phyloP scores from a whole-genome alignment of 2,888 invertebrate species.

The Lasioglossum malachurum region DNA sequence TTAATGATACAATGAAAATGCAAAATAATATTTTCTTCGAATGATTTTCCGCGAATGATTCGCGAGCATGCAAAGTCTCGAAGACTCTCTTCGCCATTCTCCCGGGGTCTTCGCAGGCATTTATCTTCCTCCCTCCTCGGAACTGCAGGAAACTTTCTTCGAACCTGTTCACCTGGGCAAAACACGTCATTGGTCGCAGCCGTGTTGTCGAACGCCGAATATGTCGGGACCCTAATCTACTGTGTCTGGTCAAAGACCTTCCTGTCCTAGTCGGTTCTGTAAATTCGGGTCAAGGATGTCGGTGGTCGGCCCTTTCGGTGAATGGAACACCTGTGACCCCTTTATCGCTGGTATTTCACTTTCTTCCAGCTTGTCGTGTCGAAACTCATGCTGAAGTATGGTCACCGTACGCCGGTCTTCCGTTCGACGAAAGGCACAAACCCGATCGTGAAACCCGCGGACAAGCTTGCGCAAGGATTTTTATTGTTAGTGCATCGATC shows the following conservation, averaged over 20 bases:
- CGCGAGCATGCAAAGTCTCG: constrained; percentile 27
- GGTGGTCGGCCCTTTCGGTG: constrained; percentile 31
- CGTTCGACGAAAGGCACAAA: neutral
- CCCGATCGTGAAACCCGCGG: neutral
- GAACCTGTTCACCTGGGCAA: constrained; percentile 60
- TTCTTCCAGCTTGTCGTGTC: constrained; percentile 9
- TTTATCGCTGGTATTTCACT: constrained; percentile 36
- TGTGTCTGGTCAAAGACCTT: constrained; percentile 47
- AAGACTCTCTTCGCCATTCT: constrained; percentile 63
- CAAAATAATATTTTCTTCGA: neutral
- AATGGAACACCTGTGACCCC: constrained; percentile 32
- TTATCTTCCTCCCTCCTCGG: constrained; percentile 54
- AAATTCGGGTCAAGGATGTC: constrained; percentile 47
- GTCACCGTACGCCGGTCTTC: neutral
- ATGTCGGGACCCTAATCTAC: constrained; percentile 10
- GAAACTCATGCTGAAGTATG: constrained; percentile 16
- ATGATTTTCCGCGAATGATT: neutral
- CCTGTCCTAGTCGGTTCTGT: neutral
- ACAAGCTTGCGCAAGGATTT: neutral
- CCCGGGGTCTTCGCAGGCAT: constrained; percentile 41
- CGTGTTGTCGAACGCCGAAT: neutral
- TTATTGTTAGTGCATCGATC: neutral
- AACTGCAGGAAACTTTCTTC: constrained; percentile 71
- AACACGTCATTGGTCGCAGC: constrained; percentile 25
- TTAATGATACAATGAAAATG: no score